A percentile compares a stretch with the other conserved stretches of the same genome.
Conservation (phyloP, 2,113 vertebrate genomes). For the Malaclemys terrapin region DNA sequence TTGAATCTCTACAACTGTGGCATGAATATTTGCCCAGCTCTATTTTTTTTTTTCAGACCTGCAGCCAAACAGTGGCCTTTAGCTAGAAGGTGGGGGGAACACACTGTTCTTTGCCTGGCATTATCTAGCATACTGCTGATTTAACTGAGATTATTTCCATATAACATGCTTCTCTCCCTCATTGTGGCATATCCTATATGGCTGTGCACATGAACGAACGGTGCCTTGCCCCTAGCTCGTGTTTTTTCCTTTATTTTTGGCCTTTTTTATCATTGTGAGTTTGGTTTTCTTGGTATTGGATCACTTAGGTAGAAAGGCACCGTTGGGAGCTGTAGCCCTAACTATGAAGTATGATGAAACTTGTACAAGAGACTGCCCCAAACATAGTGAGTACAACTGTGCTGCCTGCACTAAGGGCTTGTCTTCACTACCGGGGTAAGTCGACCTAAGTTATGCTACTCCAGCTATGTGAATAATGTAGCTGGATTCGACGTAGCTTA, state of each 20-base stretch:
- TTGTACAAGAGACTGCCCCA: not conserved
- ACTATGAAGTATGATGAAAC: not conserved
- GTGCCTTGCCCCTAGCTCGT: not conserved
- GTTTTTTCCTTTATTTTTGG: not conserved
- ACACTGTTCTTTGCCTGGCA: not conserved
- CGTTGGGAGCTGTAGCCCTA: not conserved
- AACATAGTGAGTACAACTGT: not conserved
- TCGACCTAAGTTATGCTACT: too few species aligned
- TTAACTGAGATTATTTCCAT: not conserved
- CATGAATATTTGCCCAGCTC: not conserved
- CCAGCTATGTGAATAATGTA: too few species aligned
- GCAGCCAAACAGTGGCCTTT: not conserved
- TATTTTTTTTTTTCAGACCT: not conserved
- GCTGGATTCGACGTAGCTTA: too few species aligned
- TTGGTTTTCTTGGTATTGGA: slow-evolving; percentile 5
- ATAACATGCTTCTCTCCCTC: not conserved
- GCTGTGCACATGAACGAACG: not conserved
- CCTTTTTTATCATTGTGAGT: not conserved
- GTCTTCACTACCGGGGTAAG: too few species aligned
- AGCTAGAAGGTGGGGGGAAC: not conserved
- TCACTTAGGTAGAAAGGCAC: not conserved
- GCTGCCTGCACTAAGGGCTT: not conserved
- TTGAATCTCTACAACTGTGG: not conserved
- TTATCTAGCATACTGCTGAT: not conserved
- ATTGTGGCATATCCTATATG: not conserved